phyloP scores from a whole-genome alignment of 2,888 invertebrate species.

The Phyllotreta cruciferae region DNA sequence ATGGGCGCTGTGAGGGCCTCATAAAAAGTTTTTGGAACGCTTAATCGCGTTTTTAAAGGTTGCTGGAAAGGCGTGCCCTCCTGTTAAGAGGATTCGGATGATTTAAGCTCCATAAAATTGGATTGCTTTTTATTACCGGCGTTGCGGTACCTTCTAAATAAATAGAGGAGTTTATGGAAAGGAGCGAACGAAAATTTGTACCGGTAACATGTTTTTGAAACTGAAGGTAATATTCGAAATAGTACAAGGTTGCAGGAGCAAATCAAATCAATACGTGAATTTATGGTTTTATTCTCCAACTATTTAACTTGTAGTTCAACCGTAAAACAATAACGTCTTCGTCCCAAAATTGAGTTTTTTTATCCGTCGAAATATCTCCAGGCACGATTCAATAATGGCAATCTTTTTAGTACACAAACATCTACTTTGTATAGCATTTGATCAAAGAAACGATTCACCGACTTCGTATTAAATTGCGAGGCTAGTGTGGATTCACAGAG shows the following conservation, averaged over 20 bases:
- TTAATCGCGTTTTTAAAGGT: conserved; percentile 28
- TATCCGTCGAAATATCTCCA: conserved; percentile 34
- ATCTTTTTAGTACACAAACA: conserved; percentile 56
- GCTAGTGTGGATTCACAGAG: too few species aligned
- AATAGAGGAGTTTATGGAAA: background rate
- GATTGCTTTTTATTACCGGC: conserved; percentile 30
- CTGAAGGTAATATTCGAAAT: too few species aligned
- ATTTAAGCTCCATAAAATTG: conserved; percentile 36
- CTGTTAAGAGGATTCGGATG: conserved; percentile 30
- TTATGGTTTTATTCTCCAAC: background rate
- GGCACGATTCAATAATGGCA: conserved; percentile 51
- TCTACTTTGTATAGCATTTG: conserved; percentile 50
- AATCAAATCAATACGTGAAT: too few species aligned
- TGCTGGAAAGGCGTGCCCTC: conserved; percentile 21
- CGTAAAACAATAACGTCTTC: conserved; percentile 8
- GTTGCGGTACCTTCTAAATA: conserved; percentile 2
- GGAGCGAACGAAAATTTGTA: too few species aligned
- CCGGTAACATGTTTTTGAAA: too few species aligned
- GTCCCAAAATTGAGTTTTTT: conserved; percentile 51
- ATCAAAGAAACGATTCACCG: conserved; percentile 49
- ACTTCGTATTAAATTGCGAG: conserved; percentile 52
- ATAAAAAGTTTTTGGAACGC: conserved; percentile 21
- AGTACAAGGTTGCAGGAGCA: too few species aligned
- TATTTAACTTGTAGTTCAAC: conserved; percentile 4
- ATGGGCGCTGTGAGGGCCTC: conserved; percentile 8